A percentile compares a stretch with the other conserved stretches of the same genome.
Evolutionary conservation across 2,113 vertebrate genomes (phyloP).

Genomic region (Charadrius vociferus): DNA sequence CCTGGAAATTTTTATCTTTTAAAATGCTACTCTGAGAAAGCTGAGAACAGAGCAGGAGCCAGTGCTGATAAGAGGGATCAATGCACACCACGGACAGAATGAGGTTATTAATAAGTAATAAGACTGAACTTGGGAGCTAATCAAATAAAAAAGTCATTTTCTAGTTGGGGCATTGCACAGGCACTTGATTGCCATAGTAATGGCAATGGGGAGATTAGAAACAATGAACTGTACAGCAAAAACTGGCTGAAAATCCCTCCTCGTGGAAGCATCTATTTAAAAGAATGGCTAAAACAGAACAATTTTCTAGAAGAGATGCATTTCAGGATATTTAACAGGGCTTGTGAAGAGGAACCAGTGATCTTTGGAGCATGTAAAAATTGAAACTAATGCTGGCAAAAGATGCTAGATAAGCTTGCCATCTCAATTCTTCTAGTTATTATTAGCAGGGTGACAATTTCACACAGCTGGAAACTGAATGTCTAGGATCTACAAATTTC

Average conservation of each 20-base stretch:
- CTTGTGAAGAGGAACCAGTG: background rate
- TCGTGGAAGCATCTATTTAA: background rate
- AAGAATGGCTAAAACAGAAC: background rate
- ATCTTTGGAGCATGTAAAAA: background rate
- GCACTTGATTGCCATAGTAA: slow-evolving; percentile 18
- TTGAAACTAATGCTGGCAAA: background rate
- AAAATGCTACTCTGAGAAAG: background rate
- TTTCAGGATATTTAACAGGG: slow-evolving; percentile 1
- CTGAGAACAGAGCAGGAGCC: background rate
- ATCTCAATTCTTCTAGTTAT: background rate
- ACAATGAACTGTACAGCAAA: slow-evolving; percentile 27
- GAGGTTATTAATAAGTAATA: slow-evolving; percentile 50
- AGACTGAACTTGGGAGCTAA: background rate
- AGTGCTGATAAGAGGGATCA: background rate
- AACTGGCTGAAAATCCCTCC: background rate
- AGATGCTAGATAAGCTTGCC: background rate
- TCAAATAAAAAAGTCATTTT: slow-evolving; percentile 38
- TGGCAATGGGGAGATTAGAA: slow-evolving; percentile 20
- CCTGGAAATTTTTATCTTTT: background rate
- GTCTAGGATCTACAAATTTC: background rate
- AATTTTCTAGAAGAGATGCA: background rate
- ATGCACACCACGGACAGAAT: background rate
- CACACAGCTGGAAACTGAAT: background rate
- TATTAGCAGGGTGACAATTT: background rate
- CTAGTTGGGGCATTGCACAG: background rate